Evolutionary conservation across 2,888 invertebrate species (phyloP), one percentile per base, ranked within the genome.

Genomic region (Deroplatys truncata): DNA sequence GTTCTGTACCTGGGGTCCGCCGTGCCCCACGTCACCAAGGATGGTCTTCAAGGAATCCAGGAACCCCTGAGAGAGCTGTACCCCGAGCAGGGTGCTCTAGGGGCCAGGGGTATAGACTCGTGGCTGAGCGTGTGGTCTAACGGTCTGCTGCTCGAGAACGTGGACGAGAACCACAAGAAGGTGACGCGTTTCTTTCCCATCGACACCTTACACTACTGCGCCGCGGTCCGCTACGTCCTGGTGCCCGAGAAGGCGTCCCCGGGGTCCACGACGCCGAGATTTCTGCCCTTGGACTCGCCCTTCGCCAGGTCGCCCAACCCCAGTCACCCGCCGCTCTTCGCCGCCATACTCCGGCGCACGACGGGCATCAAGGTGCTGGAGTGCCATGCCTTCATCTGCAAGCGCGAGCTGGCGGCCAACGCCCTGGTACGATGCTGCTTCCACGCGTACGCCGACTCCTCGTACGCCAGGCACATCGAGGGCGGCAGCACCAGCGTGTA

Each of bases 311-410:
- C 98, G 91, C 98, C 98, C 31, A 97, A 98, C 91, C 97, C 98
- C 89, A 96, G 97, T 91, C 99, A 99, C 93, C 99, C 99, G 90
- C 99, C 99, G 49, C 95, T 99, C 91, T 98, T 99, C 94, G 99
- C 99, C 84, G 99, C 99, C 92, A 99, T 99, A 91, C 94, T 99
- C 92, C 96, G 99, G 87, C 96, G 99, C 91, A 99, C 99, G 86
- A 97, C 98, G 88, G 99, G 99, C 89, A 99, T 99, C 92, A 99
- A 99, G 94, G 99, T 99, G 89, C 95, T 99, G 91, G 99, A 99
- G 94, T 99, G 99, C 94, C 99, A 99, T 94, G 98, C 99, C 91
- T 99, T 99, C 94, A 98, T 99, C 92, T 98, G 99, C 94, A 98
- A 98, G 92, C 96, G 98, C 90, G 98, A 98, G 93, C 97, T 98